Conservation (phyloP, 2,797 vertebrate genomes). For the Anniella stebbinsi region DNA sequence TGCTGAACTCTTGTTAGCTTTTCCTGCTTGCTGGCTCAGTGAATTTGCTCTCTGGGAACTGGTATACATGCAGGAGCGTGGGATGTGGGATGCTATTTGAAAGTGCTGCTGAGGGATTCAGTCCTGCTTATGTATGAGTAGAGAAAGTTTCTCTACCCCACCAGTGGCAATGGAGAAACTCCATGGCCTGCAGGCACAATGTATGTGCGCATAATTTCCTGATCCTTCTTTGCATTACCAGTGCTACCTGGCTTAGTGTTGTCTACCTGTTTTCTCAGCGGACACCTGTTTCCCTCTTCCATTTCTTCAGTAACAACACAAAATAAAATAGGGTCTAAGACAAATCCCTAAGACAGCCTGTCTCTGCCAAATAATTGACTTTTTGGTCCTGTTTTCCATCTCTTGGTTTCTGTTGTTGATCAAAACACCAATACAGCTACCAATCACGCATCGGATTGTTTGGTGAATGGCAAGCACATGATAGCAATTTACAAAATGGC, state of each 20-base stretch:
- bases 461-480: background rate
- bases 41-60: no score
- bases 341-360: no score
- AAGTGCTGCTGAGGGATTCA: no score
- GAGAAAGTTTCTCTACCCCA: no score
- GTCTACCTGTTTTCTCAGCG: background rate
- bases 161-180: no score
- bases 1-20: no score
- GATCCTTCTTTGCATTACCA: background rate
- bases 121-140: no score
- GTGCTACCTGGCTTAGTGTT: background rate
- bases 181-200: no score
- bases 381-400: background rate
- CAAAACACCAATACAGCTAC: background rate
- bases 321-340: constrained; percentile 6
- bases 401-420: constrained; percentile 20
- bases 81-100: no score
- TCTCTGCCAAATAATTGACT: constrained; percentile 4
- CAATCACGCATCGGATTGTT: background rate
- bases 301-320: background rate
- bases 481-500: background rate
- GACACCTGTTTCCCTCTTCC: background rate
- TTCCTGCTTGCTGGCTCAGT: no score
- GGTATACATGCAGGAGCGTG: no score
- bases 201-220: background rate